Evolutionary conservation across 2,888 invertebrate species (phyloP).

Genomic region (Eumacrocentrus americanus): DNA sequence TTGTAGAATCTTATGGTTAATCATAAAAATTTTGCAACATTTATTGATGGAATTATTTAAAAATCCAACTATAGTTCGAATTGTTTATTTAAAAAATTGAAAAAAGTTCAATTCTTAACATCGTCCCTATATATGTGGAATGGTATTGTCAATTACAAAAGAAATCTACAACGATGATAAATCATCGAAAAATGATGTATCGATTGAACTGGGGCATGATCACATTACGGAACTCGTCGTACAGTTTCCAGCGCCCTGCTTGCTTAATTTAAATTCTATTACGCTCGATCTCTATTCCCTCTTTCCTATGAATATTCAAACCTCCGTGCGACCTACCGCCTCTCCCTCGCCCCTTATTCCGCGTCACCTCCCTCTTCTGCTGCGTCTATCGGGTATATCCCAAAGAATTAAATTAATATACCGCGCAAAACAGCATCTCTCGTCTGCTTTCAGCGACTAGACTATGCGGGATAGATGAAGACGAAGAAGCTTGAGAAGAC

Average conservation of each 20-base stretch:
- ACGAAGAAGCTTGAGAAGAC: not conserved
- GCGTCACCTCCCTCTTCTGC: constrained; percentile 28
- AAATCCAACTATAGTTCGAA: no score
- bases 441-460: constrained; percentile 28
- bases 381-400: constrained; percentile 60
- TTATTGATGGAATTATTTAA: no score
- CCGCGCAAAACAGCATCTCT: constrained; percentile 50
- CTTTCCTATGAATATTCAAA: constrained; percentile 62
- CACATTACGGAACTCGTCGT: constrained; percentile 53
- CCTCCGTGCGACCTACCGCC: constrained; percentile 44
- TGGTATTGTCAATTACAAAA: no score
- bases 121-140: no score
- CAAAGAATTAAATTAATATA: constrained; percentile 62
- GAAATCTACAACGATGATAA: no score
- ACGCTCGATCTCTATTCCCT: constrained; percentile 61
- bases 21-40: no score
- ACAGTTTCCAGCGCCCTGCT: constrained; percentile 46
- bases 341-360: constrained; percentile 35
- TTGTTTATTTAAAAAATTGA: no score
- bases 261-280: constrained; percentile 62
- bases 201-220: constrained; percentile 33
- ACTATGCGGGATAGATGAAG: not conserved
- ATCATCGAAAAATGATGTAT: constrained; percentile 9
- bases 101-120: no score
- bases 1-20: no score